Evolutionary conservation across 92 coral and sea anemone species (phyloP).

Genomic region (Heliopora coerulea): DNA sequence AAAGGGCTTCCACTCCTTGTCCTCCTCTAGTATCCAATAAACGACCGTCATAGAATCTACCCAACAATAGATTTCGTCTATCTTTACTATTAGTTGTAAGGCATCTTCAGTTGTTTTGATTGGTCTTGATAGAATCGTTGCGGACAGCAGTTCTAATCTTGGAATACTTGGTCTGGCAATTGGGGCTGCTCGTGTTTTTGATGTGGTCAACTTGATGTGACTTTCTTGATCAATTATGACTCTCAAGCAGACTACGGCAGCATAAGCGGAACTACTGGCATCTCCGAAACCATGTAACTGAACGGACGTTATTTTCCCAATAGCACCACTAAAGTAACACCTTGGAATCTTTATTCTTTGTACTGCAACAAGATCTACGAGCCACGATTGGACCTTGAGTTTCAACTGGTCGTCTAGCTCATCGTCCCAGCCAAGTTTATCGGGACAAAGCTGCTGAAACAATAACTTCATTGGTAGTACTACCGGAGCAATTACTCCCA

Average conservation of each 20-base stretch:
- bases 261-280: conserved; percentile 44
- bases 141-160: conserved; percentile 22
- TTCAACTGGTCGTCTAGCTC: no score
- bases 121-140: conserved; percentile 20
- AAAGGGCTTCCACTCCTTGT: conserved; percentile 53
- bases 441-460: conserved; percentile 48
- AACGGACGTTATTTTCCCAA: conserved; percentile 33
- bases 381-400: no score
- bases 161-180: conserved; percentile 14
- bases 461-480: conserved; percentile 45
- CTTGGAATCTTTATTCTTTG: no score
- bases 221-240: not conserved
- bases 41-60: conserved; percentile 46
- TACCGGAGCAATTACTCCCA: conserved; percentile 49
- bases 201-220: not conserved
- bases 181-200: conserved; percentile 26
- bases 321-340: conserved; percentile 31
- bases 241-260: conserved; percentile 39
- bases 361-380: no score
- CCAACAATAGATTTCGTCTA: conserved; percentile 51
- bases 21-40: conserved; percentile 46
- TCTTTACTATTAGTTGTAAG: not conserved
- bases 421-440: no score
- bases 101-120: conserved; percentile 7
- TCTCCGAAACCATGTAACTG: conserved; percentile 57